Evolutionary conservation across 2,113 vertebrate species (phyloP).

Genomic region (Brachirus orientalis): DNA sequence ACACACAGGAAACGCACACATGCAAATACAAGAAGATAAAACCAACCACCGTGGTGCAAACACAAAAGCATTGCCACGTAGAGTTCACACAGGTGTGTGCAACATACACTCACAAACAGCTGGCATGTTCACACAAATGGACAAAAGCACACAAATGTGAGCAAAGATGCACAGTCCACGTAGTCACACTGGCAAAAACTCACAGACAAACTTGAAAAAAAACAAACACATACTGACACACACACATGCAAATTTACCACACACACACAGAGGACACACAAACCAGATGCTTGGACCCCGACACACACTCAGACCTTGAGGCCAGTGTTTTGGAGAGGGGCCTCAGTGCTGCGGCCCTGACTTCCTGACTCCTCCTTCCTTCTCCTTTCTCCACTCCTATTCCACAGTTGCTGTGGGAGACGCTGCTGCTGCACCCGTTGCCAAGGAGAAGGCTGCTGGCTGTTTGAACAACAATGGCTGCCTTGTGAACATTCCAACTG

Average conservation of each 20-base stretch:
- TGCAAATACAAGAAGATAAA: conserved; percentile 32
- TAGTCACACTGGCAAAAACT: conserved; percentile 22
- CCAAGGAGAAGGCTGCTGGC: conserved; percentile 89
- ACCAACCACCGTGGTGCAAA: conserved; percentile 38
- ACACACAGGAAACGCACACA: conserved; percentile 15
- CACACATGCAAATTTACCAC: conserved; percentile 49
- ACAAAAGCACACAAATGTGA: background rate
- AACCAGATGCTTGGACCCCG: conserved; percentile 74
- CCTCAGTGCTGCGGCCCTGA: conserved; percentile 83
- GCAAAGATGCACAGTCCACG: conserved; percentile 12
- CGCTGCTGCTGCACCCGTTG: conserved; percentile 87
- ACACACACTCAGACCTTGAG: conserved; percentile 79
- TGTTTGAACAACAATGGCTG: conserved; percentile 88
- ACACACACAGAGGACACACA: conserved; percentile 72
- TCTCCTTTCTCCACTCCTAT: conserved; percentile 67
- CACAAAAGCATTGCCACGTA: conserved; percentile 36
- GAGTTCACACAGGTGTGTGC: conserved; percentile 26
- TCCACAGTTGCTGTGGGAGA: conserved; percentile 87
- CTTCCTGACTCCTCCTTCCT: conserved; percentile 81
- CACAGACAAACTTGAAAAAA: conserved; percentile 35
- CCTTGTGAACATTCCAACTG: conserved; percentile 85
- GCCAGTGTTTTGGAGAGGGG: conserved; percentile 81
- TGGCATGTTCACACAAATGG: conserved; percentile 18
- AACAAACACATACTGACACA: conserved; percentile 37
- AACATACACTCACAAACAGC: conserved; percentile 17